Conservation (phyloP, 2,113 vertebrate genomes). For the Dipodomys ordii region DNA sequence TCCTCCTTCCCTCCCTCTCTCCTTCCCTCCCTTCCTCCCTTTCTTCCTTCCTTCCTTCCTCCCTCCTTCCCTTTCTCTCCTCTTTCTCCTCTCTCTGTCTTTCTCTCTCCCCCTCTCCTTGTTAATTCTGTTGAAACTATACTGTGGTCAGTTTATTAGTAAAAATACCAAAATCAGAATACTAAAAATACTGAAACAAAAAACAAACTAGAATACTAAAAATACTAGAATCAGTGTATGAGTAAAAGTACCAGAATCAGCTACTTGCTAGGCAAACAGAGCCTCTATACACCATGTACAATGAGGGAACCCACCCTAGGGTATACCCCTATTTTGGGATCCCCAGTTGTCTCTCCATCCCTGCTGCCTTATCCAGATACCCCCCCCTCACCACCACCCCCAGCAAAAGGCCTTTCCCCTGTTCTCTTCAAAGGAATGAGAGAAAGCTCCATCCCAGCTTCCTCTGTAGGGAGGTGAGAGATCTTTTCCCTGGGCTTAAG, state of each 20-base stretch:
- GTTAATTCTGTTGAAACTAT: conserved; percentile 85
- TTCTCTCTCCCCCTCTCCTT: background rate
- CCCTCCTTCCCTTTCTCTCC: too few species aligned
- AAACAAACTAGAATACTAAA: too few species aligned
- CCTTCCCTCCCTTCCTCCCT: too few species aligned
- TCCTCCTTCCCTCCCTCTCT: too few species aligned
- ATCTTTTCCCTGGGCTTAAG: background rate
- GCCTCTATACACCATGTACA: background rate
- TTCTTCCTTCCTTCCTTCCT: too few species aligned
- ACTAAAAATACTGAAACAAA: too few species aligned
- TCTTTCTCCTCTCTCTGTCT: too few species aligned
- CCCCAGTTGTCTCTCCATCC: background rate
- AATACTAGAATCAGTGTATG: too few species aligned
- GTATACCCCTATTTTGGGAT: background rate
- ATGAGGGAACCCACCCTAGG: background rate
- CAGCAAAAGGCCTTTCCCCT: background rate
- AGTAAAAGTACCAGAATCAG: background rate
- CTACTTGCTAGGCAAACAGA: background rate
- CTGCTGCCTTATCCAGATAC: background rate
- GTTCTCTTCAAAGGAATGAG: conserved; percentile 49
- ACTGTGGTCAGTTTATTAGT: conserved; percentile 81
- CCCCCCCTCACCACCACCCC: background rate
- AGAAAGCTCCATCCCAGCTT: conserved; percentile 30
- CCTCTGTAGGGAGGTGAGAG: background rate
- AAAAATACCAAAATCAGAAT: conserved; percentile 52